Conservation (phyloP, 2,888 invertebrate species). For the Dryocosmus kuriphilus region DNA sequence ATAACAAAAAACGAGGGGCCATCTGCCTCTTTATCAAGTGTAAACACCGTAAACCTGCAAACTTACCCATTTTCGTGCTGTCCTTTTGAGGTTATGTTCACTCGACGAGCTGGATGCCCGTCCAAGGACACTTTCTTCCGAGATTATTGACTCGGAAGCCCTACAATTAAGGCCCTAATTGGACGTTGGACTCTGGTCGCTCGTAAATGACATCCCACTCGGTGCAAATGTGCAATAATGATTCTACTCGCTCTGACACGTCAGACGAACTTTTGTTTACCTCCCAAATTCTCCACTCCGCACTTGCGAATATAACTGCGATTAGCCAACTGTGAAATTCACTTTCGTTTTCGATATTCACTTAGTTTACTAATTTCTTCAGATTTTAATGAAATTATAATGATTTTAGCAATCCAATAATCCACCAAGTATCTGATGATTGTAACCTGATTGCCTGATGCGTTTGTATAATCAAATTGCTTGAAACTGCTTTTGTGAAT, state of each 20-base stretch:
- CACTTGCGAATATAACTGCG: not conserved
- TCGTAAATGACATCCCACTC: slow-evolving; percentile 63
- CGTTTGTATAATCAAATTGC: not conserved
- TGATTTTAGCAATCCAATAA: not conserved
- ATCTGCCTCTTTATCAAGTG: not conserved
- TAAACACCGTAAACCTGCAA: not conserved
- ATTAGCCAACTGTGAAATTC: not conserved
- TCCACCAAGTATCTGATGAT: not conserved
- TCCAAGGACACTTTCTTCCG: slow-evolving; percentile 45
- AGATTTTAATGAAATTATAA: not conserved
- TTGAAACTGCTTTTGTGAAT: not conserved
- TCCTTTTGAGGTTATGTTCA: slow-evolving; percentile 16
- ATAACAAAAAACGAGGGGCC: not conserved
- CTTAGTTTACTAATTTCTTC: not conserved
- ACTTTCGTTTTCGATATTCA: not conserved
- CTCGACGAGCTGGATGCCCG: not conserved
- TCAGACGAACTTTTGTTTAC: not conserved
- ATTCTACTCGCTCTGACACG: not conserved
- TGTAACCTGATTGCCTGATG: not conserved
- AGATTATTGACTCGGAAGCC: slow-evolving; percentile 52
- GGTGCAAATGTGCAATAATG: slow-evolving; percentile 39
- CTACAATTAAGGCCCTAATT: slow-evolving; percentile 60
- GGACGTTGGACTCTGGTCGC: slow-evolving; percentile 47
- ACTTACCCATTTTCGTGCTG: slow-evolving; percentile 25
- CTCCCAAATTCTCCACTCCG: not conserved